phyloP scores from a whole-genome alignment of 2,797 vertebrate genomes.

The Yasuhikotakia modesta region DNA sequence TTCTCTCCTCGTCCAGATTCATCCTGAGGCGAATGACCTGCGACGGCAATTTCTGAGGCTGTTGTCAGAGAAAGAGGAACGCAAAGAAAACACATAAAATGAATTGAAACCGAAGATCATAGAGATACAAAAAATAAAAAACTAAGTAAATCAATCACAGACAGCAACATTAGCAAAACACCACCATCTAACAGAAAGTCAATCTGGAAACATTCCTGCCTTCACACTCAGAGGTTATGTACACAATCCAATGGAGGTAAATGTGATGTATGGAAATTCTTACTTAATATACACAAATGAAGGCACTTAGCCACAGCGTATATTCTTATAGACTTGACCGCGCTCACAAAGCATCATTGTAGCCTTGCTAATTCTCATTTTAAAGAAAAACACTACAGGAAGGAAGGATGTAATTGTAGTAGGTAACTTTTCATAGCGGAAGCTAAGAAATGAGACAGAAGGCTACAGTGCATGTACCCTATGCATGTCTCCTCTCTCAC shows the following conservation, averaged over 20 bases:
- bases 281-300: constrained; percentile 55
- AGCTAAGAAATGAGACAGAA: constrained; percentile 25
- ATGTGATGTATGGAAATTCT: constrained; percentile 64
- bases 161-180: neutral
- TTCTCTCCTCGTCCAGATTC: constrained; percentile 20
- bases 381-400: constrained; percentile 51
- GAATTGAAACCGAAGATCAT: neutral
- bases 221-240: constrained; percentile 56
- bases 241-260: constrained; percentile 59
- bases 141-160: neutral
- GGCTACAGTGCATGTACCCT: neutral
- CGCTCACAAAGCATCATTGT: constrained; percentile 56
- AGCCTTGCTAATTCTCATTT: constrained; percentile 36
- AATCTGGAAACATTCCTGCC: constrained; percentile 46
- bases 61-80: constrained; percentile 29
- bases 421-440: constrained; percentile 63
- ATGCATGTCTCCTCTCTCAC: constrained; percentile 43
- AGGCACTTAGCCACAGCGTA: constrained; percentile 46
- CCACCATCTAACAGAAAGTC: constrained; percentile 38
- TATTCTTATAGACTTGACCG: constrained; percentile 42
- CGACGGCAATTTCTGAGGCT: constrained; percentile 40
- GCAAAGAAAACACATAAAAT: constrained; percentile 28
- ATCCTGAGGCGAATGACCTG: constrained; percentile 29
- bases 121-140: neutral
- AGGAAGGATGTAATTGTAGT: constrained; percentile 62